Percentiles rank a stretch among this genome's conserved stretches.
Conservation (phyloP, 2,888 invertebrate genomes). For the Agelastica alni region DNA sequence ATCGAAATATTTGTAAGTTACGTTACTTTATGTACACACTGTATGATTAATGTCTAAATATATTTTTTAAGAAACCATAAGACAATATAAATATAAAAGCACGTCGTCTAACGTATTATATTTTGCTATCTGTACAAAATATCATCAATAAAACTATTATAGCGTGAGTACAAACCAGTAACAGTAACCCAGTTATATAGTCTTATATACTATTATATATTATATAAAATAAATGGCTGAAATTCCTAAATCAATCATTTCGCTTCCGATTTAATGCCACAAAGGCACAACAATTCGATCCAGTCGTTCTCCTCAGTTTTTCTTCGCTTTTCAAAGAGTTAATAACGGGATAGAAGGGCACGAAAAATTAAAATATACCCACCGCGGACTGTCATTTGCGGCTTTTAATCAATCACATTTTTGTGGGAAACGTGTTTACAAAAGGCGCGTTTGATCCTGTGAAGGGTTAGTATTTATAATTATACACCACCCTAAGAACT, state of each 20-base stretch:
- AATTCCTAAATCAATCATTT: slow-evolving; percentile 38
- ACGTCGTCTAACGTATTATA: too few relatives aligned
- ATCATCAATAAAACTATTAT: slow-evolving; percentile 22
- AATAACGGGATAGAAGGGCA: slow-evolving; percentile 30
- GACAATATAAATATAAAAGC: too few relatives aligned
- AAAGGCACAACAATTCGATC: slow-evolving; percentile 25
- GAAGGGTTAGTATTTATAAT: slow-evolving; percentile 14
- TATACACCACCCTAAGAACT: too few relatives aligned
- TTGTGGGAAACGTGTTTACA: slow-evolving; percentile 25
- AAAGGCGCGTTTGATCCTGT: background rate
- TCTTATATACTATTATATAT: slow-evolving; percentile 27
- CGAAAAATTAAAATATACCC: slow-evolving; percentile 28
- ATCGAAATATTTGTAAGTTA: too few relatives aligned
- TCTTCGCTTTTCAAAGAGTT: slow-evolving; percentile 40
- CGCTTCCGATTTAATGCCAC: slow-evolving; percentile 20
- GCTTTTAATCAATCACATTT: slow-evolving; percentile 47
- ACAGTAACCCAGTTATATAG: slow-evolving; percentile 33
- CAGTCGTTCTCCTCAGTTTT: slow-evolving; percentile 36
- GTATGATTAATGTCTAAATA: too few relatives aligned
- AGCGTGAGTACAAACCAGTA: slow-evolving; percentile 29
- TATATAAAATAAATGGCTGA: slow-evolving; percentile 29
- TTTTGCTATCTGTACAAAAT: slow-evolving; percentile 7
- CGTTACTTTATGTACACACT: too few relatives aligned
- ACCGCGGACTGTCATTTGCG: slow-evolving; percentile 44
- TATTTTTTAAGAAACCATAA: too few relatives aligned